Base-by-base conservation (phyloP, 2,797 vertebrate species). In the Poeciliopsis infans region DNA sequence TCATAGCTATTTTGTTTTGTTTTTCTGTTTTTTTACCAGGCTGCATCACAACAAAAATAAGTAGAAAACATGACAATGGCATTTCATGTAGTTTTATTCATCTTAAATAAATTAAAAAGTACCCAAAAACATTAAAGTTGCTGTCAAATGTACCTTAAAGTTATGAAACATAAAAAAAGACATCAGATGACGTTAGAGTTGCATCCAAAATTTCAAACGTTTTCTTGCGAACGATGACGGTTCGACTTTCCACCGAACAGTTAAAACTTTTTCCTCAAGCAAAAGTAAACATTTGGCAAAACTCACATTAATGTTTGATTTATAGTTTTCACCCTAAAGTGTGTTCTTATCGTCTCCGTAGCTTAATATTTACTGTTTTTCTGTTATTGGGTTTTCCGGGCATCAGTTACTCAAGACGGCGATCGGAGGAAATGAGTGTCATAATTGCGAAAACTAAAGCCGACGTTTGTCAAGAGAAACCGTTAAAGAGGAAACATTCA, bases 81-180 rank as follows among this genome's bases (percentile, higher is more conserved):
- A 88, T 89, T 83, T 72, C 88, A 90, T 81, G 78, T 73, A 78
- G 77, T 88, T 96, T 96, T 96, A 95, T 96, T 96, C 92, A 88
- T 87, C 88, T 95, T 93, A 92, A 96, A 96, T 96, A 96, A 96
- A 95, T 96, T 95, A 96, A 93, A 45, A 94, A 93, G 92, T 94
- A 94, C 92, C 91, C 93, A 94, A 92, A 79, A 66, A 79, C 59
- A 0, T 75, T 86, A 81, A 88, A 83, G 84, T 83, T 84, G 84
- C 94, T 90, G 92, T 83, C 87, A 83, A 85, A 90, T 70, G 89
- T 91, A 93, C 91, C 94, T 79, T 86, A 84, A 87, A 55, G 83
- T 83, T 61, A 68, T 80, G 86, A 90, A 85, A 91, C 80, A 31
- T 83, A 74, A 86, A 70, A 87, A 86, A 72, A 87, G 78, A 87